Percentiles rank a stretch among this genome's conserved stretches.
Evolutionary conservation across 2,888 invertebrate species (phyloP).

Genomic region (Drosophila recens): DNA sequence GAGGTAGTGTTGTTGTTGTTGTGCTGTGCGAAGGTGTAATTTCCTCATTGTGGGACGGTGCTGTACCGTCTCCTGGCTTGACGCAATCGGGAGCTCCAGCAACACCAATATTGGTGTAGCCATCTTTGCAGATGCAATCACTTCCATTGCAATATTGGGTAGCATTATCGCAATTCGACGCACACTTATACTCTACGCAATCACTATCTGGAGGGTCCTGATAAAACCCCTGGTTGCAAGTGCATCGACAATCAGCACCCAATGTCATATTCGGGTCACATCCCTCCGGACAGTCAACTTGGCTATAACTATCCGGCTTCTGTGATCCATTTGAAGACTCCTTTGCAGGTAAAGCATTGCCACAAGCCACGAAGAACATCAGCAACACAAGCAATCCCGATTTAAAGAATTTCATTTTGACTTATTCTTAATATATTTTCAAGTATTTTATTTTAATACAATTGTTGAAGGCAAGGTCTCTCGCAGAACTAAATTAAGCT

Average conservation of each 20-base stretch:
- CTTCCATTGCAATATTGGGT: background rate
- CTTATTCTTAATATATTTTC: background rate
- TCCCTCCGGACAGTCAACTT: background rate
- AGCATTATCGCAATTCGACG: accelerated
- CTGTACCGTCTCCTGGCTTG: background rate
- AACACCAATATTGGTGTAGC: background rate
- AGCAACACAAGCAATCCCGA: constrained; percentile 3
- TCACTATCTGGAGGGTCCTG: accelerated
- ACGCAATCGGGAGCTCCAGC: background rate
- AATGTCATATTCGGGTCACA: background rate
- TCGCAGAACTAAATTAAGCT: constrained; percentile 9
- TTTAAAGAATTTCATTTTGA: background rate
- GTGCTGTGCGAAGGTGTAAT: too few species aligned
- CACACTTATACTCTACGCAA: background rate
- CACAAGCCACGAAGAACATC: background rate
- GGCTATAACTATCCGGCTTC: background rate
- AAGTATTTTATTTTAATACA: background rate
- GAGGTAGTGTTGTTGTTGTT: background rate
- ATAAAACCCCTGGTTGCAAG: background rate
- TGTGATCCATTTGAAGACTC: background rate
- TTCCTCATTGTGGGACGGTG: background rate
- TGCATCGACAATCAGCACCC: background rate
- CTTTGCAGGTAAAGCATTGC: background rate
- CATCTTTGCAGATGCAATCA: background rate
- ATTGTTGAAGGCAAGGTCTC: background rate